phyloP scores from a whole-genome alignment of 23 tunicate genomes.

The Oikopleura vanhoeffeni region DNA sequence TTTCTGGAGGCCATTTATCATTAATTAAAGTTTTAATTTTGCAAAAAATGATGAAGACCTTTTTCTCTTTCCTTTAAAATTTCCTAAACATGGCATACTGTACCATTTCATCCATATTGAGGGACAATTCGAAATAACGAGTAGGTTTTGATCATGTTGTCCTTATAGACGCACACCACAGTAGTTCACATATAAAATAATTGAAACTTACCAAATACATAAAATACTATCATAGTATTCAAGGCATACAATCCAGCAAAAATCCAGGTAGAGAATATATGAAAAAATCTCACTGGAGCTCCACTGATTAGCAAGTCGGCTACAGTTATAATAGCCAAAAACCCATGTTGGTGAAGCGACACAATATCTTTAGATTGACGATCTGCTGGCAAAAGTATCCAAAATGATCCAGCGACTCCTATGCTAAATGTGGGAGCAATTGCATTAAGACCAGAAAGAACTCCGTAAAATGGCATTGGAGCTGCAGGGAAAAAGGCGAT shows the following conservation, averaged over 20 bases:
- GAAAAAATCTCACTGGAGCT: background rate
- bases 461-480: background rate
- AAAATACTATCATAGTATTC: slow-evolving; percentile 1
- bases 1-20: too few species aligned
- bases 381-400: background rate
- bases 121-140: too few species aligned
- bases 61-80: too few species aligned
- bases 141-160: too few species aligned
- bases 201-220: background rate
- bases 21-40: too few species aligned
- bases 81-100: too few species aligned
- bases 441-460: background rate
- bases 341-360: slow-evolving; percentile 3
- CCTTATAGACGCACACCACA: too few species aligned
- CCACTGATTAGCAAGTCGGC: background rate
- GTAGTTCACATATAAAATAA: too few species aligned
- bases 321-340: background rate
- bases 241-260: background rate
- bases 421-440: background rate
- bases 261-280: background rate
- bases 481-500: background rate
- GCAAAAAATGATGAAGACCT: too few species aligned
- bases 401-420: background rate
- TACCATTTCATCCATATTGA: too few species aligned
- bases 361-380: background rate